These are phyloP conservation scores for Tetragnatha versicolor DNA, from an alignment of 1,140 invertebrate species.

Conservation along the genomic window DNA sequence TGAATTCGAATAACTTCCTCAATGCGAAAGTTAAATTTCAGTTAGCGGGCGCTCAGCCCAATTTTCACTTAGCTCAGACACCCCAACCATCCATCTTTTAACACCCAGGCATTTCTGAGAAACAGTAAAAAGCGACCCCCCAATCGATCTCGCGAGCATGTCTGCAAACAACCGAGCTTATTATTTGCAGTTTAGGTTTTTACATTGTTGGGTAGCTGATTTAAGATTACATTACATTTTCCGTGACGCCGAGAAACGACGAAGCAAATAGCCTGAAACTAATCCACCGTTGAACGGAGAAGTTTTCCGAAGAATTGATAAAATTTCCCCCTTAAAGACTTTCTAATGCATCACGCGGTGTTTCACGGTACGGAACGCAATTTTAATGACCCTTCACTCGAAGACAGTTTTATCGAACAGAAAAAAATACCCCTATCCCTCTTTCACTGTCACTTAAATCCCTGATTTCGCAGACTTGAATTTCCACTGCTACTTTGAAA, in stretches of 20 bases:
- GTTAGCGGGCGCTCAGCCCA: too few species aligned
- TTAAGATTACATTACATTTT: not conserved
- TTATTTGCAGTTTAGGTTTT: slow-evolving; percentile 1
- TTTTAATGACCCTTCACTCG: slow-evolving; percentile 43
- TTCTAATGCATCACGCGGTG: slow-evolving; percentile 31
- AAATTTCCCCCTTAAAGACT: slow-evolving; percentile 46
- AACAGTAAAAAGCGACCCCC: too few species aligned
- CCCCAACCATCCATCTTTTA: too few species aligned
- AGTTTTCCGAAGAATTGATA: slow-evolving; percentile 30
- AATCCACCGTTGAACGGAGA: not conserved
- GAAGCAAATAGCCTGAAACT: slow-evolving; percentile 6
- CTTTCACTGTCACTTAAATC: slow-evolving; percentile 33
- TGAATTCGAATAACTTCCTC: too few species aligned
- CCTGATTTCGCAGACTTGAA: slow-evolving; percentile 40
- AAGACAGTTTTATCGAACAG: slow-evolving; percentile 42
- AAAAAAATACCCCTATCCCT: slow-evolving; percentile 6
- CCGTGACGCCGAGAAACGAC: not conserved
- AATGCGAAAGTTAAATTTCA: too few species aligned
- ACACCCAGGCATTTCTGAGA: too few species aligned
- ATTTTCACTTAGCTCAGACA: too few species aligned
- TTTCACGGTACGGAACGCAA: slow-evolving; percentile 32
- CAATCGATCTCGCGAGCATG: too few species aligned
- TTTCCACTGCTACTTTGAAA: slow-evolving; percentile 24
- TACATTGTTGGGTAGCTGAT: not conserved
- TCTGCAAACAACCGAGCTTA: too few species aligned